Percentiles rank a stretch among this genome's conserved stretches.
These are phyloP conservation scores for Amblyteles armatorius DNA, from an alignment of 2,888 invertebrate genomes.

Conservation along the genomic window DNA sequence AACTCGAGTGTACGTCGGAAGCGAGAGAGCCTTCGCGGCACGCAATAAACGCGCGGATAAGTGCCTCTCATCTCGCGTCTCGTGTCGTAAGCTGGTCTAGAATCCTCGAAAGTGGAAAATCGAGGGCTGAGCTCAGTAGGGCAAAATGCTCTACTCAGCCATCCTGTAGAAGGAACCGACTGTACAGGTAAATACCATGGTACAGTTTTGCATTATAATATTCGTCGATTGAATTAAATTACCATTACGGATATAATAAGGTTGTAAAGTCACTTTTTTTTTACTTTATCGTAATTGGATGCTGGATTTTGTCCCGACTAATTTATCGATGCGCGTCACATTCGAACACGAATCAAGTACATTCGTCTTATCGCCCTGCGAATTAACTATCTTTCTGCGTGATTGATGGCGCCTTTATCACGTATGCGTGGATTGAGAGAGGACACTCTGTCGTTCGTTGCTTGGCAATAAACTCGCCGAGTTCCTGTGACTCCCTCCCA, in stretches of 20 bases:
- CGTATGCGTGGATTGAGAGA: slow-evolving; percentile 28
- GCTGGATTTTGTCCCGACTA: slow-evolving; percentile 36
- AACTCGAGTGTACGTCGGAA: slow-evolving; percentile 33
- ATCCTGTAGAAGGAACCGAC: not conserved
- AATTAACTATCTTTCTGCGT: slow-evolving; percentile 64
- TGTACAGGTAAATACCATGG: not conserved
- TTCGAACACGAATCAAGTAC: slow-evolving; percentile 24
- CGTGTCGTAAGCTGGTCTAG: slow-evolving; percentile 44
- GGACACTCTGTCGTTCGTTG: slow-evolving; percentile 62
- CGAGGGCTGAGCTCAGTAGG: slow-evolving; percentile 4
- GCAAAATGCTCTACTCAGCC: not conserved
- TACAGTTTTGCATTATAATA: slow-evolving; percentile 18
- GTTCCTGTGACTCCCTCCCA: slow-evolving; percentile 30
- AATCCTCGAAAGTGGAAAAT: slow-evolving; percentile 60
- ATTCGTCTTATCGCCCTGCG: slow-evolving; percentile 42
- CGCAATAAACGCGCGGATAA: slow-evolving; percentile 60
- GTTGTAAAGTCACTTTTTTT: not conserved
- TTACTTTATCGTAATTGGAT: slow-evolving; percentile 13
- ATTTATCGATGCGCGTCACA: slow-evolving; percentile 27
- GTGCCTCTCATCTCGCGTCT: slow-evolving; percentile 56
- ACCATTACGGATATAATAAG: slow-evolving; percentile 43
- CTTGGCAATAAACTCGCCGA: slow-evolving; percentile 65
- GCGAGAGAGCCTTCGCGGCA: slow-evolving; percentile 3
- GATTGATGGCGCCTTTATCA: slow-evolving; percentile 69
- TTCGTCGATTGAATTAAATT: slow-evolving; percentile 42